Evolutionary conservation across 2,888 invertebrate genomes (phyloP).

Genomic region (Limnephilus auricula): DNA sequence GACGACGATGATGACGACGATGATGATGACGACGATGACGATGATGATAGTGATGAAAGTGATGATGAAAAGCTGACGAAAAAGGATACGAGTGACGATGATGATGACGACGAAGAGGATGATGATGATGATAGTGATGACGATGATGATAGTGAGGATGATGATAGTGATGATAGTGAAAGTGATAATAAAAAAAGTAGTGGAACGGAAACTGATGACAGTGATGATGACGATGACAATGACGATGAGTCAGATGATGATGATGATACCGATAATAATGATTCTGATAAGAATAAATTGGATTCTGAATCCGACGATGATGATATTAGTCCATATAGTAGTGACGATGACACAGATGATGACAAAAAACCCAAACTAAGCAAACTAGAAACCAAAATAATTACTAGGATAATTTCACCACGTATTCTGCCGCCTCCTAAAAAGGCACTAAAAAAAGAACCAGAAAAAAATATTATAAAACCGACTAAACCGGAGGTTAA

Average conservation of each 20-base stretch:
- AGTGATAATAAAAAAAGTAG: conserved; percentile 64
- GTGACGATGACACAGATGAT: conserved; percentile 55
- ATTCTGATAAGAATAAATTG: conserved; percentile 66
- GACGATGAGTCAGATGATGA: conserved; percentile 65
- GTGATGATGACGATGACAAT: conserved; percentile 62
- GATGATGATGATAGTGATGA: conserved; percentile 66
- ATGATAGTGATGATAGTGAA: conserved; percentile 67
- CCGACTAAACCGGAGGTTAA: neutral
- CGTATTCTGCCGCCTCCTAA: neutral
- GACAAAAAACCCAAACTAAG: neutral
- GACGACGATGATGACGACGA: conserved; percentile 63
- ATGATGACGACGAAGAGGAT: conserved; percentile 62
- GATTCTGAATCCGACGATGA: conserved; percentile 53
- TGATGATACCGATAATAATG: conserved; percentile 63
- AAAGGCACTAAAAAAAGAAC: neutral
- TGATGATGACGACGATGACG: conserved; percentile 56
- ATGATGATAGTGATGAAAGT: conserved; percentile 64
- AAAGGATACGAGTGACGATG: conserved; percentile 47
- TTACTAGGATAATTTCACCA: conserved; percentile 4
- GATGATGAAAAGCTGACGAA: conserved; percentile 67
- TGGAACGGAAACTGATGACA: conserved; percentile 51
- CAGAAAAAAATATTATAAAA: neutral
- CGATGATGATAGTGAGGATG: conserved; percentile 66
- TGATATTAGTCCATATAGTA: conserved; percentile 38
- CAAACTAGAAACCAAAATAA: neutral